Conservation (phyloP, 2,113 vertebrate genomes). For the Anhinga rufa region DNA sequence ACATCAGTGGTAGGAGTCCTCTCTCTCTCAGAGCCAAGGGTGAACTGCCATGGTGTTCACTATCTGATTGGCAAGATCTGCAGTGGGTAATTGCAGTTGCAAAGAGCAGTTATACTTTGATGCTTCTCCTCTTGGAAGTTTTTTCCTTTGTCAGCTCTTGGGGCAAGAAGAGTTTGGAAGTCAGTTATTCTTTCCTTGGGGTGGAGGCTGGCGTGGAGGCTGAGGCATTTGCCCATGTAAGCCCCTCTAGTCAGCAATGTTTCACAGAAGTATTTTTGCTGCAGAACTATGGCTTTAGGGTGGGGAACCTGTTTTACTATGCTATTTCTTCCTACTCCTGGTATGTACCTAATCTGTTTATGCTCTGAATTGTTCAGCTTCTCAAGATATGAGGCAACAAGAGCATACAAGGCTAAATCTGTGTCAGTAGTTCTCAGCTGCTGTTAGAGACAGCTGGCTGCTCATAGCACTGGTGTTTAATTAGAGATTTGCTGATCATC, state of each 20-base stretch:
- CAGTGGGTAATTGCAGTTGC: background rate
- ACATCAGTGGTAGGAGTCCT: background rate
- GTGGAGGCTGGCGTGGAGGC: background rate
- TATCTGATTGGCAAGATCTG: background rate
- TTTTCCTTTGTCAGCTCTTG: background rate
- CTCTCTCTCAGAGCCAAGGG: background rate
- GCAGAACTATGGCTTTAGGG: background rate
- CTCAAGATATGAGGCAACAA: background rate
- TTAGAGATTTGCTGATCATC: background rate
- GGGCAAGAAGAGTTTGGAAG: background rate
- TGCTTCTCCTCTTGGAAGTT: background rate
- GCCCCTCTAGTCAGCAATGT: background rate
- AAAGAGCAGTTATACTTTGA: background rate
- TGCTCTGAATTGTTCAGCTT: background rate
- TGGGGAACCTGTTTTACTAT: background rate
- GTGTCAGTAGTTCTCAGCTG: background rate
- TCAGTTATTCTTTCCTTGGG: background rate
- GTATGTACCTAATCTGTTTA: background rate
- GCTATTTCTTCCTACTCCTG: background rate
- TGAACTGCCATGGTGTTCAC: background rate
- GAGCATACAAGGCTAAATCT: background rate
- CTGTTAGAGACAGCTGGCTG: background rate
- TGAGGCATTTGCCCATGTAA: background rate
- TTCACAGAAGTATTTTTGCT: background rate
- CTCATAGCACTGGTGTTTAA: background rate